These are phyloP conservation scores for Limosa lapponica DNA, from an alignment of 2,797 vertebrate genomes.

Conservation along the genomic window DNA sequence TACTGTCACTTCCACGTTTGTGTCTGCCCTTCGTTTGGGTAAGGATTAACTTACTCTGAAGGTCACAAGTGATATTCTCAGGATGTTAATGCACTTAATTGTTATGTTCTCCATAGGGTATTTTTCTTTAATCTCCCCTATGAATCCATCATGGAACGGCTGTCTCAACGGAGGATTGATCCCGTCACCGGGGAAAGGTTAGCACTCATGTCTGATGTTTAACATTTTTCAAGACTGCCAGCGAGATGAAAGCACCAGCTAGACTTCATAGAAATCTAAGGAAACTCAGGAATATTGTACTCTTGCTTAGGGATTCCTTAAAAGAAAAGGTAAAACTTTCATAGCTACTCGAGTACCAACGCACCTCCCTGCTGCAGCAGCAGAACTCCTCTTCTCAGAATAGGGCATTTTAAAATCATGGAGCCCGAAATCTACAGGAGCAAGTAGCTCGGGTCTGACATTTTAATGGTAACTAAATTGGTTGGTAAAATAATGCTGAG, in stretches of 20 bases:
- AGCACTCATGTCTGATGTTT: neutral
- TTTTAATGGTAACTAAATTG: neutral
- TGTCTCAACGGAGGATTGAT: slow-evolving; percentile 83
- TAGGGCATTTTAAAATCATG: neutral
- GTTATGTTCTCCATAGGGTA: slow-evolving; percentile 76
- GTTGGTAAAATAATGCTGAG: neutral
- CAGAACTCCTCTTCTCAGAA: neutral
- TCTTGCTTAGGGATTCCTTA: slow-evolving; percentile 34
- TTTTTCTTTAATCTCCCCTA: slow-evolving; percentile 87
- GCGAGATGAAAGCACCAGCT: slow-evolving; percentile 49
- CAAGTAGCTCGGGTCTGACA: neutral
- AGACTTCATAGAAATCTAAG: neutral
- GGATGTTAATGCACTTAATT: neutral
- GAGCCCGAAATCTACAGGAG: neutral
- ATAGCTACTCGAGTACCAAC: neutral
- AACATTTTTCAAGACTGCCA: neutral
- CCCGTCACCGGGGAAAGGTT: slow-evolving; percentile 89
- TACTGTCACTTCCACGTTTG: neutral
- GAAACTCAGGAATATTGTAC: neutral
- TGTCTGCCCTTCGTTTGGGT: accelerated
- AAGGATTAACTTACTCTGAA: neutral
- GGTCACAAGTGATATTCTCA: neutral
- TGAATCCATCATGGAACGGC: slow-evolving; percentile 84
- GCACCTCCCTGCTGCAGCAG: neutral
- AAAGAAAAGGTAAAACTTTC: slow-evolving; percentile 38